phyloP scores from a whole-genome alignment of 2,113 vertebrate genomes.

The Plotosus lineatus region DNA sequence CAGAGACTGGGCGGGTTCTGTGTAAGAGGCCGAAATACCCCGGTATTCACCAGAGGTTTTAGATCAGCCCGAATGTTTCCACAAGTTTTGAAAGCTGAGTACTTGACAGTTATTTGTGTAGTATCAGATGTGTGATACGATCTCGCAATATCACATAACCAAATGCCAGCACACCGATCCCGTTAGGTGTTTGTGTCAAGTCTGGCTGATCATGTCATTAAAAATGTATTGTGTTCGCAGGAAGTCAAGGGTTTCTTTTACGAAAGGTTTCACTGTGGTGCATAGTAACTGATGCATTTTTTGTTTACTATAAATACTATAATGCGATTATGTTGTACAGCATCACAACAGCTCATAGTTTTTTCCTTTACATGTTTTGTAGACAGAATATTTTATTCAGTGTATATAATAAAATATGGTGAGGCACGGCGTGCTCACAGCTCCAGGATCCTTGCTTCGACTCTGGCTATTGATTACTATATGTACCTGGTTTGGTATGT shows the following conservation, averaged over 20 bases:
- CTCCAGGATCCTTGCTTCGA: background rate
- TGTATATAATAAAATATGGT: background rate
- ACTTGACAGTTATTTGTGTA: background rate
- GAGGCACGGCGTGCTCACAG: background rate
- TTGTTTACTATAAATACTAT: too few relatives aligned
- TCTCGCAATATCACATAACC: slow-evolving; percentile 44
- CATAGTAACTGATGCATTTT: background rate
- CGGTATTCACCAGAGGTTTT: slow-evolving; percentile 9
- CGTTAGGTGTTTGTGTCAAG: slow-evolving; percentile 42
- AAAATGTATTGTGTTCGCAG: slow-evolving; percentile 26
- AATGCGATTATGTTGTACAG: background rate
- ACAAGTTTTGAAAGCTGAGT: slow-evolving; percentile 19
- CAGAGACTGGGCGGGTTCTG: slow-evolving; percentile 5
- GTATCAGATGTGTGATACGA: slow-evolving; percentile 40
- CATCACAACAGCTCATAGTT: background rate
- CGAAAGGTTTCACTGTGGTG: background rate
- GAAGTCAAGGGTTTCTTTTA: background rate
- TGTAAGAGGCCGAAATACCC: slow-evolving; percentile 2
- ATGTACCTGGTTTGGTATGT: background rate
- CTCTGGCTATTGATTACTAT: background rate
- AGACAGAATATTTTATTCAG: background rate
- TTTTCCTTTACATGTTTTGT: background rate
- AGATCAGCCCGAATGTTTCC: slow-evolving; percentile 11
- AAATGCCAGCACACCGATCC: slow-evolving; percentile 38
- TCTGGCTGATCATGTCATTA: slow-evolving; percentile 27